Evolutionary conservation across 2,113 vertebrate genomes (phyloP), one percentile per base, ranked within the genome.

Genomic region (Siniperca knerii): DNA sequence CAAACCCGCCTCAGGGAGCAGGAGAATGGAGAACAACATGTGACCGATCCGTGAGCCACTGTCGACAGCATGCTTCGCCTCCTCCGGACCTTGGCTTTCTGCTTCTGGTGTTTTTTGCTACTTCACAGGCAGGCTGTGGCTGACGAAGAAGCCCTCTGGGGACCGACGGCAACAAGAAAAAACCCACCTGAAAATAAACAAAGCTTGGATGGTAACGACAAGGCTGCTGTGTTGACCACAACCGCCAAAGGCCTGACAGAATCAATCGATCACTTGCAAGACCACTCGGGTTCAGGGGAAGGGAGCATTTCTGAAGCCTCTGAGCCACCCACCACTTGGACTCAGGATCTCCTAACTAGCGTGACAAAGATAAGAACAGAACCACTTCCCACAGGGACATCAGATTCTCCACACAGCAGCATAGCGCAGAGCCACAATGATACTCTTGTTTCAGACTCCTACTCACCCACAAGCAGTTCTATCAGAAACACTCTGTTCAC

Each of bases 11-110:
- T 81, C 60, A 61, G 90, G 89, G 87, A 87, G 75, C 79, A 46
- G 87, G 71, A 90, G 91, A 57, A 91, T 91, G 89, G 55, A 86
- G 87, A 92, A 74, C 91, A 94, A 88, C 89, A 94, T 95, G 95
- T 96, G 93, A 96, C 79, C 77, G n/a, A 55, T 74, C 81, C 40
- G 54, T 54, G 35, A 68, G 35, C 82, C 81, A 75, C 88, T 58
- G 91, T 84, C 86, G 91, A 89, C 94, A 95, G 94, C 89, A 96
- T 96, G 95, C 91, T 87, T 84, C 80, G 67, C 77, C 92, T 92
- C 87, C 88, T 77, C 76, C 68, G 69, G 85, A 91, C 90, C 75
- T 64, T 94, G 89, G 79, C 79, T 52, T 57, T 95, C 58, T 89
- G 86, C 89, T 86, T 93, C 83, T 94, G 92, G 88, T 93, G 92